These are phyloP conservation scores for Cyaniris semiargus DNA, from an alignment of 2,888 invertebrate genomes.

Conservation along the genomic window DNA sequence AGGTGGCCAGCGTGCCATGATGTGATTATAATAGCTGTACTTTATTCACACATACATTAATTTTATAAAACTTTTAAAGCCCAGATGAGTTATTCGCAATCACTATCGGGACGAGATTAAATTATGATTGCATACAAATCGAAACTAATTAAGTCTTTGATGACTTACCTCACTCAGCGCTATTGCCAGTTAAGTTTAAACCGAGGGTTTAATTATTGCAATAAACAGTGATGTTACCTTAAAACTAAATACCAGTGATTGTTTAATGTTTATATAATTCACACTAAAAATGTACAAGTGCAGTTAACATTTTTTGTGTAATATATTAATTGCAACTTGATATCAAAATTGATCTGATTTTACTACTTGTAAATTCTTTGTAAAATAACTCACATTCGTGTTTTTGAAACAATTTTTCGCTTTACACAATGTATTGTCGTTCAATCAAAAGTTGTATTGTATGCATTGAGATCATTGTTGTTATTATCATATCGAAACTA, in stretches of 20 bases:
- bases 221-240: neutral
- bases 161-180: slow-evolving; percentile 50
- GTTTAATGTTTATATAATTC: neutral
- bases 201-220: neutral
- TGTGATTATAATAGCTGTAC: slow-evolving; percentile 79
- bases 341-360: neutral
- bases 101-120: slow-evolving; percentile 53
- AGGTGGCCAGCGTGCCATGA: slow-evolving; percentile 72
- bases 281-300: neutral
- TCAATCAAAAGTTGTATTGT: slow-evolving; percentile 30
- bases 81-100: slow-evolving; percentile 53
- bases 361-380: neutral
- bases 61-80: slow-evolving; percentile 44
- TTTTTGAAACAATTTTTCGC: slow-evolving; percentile 38
- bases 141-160: slow-evolving; percentile 62
- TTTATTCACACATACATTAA: slow-evolving; percentile 62
- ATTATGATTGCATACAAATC: slow-evolving; percentile 51
- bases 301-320: no score
- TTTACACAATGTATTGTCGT: slow-evolving; percentile 18
- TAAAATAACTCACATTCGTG: slow-evolving; percentile 1
- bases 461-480: slow-evolving; percentile 28
- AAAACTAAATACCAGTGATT: neutral
- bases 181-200: neutral
- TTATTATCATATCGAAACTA: slow-evolving; percentile 29
- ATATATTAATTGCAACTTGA: neutral